Conservation (phyloP, 1,140 invertebrate species). For the Formica exsecta region DNA sequence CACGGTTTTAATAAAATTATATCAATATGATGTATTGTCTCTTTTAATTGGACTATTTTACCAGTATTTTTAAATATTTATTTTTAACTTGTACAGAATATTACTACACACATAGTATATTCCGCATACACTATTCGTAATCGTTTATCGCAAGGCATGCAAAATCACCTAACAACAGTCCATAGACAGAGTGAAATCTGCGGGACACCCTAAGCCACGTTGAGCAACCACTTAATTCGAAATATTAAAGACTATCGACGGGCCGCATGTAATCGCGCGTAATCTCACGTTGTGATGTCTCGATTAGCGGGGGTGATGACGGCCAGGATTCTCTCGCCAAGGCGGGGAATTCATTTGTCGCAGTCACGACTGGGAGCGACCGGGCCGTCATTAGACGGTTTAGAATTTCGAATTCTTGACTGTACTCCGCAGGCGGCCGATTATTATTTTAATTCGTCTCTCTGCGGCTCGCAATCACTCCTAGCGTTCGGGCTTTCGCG, state of each 20-base stretch:
- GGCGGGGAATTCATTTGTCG: constrained; percentile 53
- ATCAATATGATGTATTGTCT: not conserved
- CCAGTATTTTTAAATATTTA: not conserved
- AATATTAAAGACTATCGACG: constrained; percentile 51
- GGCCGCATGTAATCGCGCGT: constrained; percentile 11
- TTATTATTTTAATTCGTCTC: constrained; percentile 57
- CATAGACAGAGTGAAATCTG: constrained; percentile 26
- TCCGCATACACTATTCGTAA: not conserved
- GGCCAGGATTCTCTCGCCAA: constrained; percentile 24
- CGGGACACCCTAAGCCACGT: not conserved
- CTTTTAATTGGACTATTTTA: not conserved
- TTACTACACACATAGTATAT: not conserved
- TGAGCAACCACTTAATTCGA: constrained; percentile 44
- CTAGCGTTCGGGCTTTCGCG: not conserved
- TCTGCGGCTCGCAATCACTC: constrained; percentile 6
- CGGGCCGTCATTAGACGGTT: constrained; percentile 50
- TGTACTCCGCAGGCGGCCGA: constrained; percentile 13
- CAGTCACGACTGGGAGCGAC: constrained; percentile 47
- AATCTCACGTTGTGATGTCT: constrained; percentile 48
- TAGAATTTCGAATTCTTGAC: constrained; percentile 48
- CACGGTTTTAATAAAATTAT: not conserved
- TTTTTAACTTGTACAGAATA: not conserved
- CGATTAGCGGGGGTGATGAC: constrained; percentile 38
- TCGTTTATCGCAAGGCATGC: not conserved
- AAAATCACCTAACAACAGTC: not conserved